phyloP scores from a whole-genome alignment of 2,888 invertebrate species.

The Hoplodrina blanda region DNA sequence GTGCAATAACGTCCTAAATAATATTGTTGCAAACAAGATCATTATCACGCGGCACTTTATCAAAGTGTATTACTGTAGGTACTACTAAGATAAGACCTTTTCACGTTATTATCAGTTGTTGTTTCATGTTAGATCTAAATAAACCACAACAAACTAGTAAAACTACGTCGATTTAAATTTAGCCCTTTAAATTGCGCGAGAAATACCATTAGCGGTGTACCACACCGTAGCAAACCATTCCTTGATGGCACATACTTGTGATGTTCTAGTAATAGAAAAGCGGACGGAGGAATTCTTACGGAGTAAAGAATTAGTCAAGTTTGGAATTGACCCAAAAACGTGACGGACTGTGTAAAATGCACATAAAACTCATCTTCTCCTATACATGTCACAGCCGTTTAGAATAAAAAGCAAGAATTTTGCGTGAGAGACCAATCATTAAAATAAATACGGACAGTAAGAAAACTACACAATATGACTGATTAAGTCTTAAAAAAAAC shows the following conservation, averaged over 20 bases:
- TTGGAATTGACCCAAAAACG: slow-evolving; percentile 58
- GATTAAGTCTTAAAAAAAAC: too few species aligned
- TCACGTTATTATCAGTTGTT: slow-evolving; percentile 12
- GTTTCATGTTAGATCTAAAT: slow-evolving; percentile 3
- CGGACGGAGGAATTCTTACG: background rate
- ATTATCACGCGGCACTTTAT: slow-evolving; percentile 30
- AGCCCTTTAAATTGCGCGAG: background rate
- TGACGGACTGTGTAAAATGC: slow-evolving; percentile 18
- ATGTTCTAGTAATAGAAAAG: slow-evolving; percentile 37
- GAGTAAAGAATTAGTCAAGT: slow-evolving; percentile 18
- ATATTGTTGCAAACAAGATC: slow-evolving; percentile 36
- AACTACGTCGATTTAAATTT: slow-evolving; percentile 19
- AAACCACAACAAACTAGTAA: background rate
- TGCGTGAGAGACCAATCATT: background rate
- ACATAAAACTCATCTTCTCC: slow-evolving; percentile 1
- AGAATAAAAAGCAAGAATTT: background rate
- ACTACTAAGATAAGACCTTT: slow-evolving; percentile 1
- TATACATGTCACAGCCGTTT: background rate
- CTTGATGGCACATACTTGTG: slow-evolving; percentile 12
- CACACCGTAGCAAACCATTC: slow-evolving; percentile 14
- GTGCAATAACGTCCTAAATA: slow-evolving; percentile 11
- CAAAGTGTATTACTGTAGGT: slow-evolving; percentile 13
- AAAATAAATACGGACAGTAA: too few species aligned
- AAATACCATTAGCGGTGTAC: slow-evolving; percentile 25
- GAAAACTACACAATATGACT: background rate